A percentile compares a stretch with the other conserved stretches of the same genome.
Conservation (phyloP, 2,113 vertebrate genomes). For the Ascaphus truei region DNA sequence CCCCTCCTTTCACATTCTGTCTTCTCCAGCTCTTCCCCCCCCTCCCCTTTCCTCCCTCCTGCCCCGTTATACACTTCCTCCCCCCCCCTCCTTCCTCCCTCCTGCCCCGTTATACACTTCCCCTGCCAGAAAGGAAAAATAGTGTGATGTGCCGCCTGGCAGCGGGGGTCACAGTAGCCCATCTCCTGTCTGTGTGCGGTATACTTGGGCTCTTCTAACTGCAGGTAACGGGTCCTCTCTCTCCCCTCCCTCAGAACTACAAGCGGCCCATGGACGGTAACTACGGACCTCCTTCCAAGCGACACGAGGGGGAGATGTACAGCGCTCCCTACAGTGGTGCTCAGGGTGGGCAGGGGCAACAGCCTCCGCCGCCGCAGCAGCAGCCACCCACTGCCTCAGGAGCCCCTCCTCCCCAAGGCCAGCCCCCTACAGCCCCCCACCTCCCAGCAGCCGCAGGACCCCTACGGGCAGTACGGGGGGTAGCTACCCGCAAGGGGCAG, state of each 20-base stretch:
- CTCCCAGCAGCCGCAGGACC: constrained; percentile 79
- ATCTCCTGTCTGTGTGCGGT: no score
- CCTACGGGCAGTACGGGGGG: constrained; percentile 89
- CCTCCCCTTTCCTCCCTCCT: no score
- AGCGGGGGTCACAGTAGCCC: no score
- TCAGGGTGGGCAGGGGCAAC: constrained; percentile 74
- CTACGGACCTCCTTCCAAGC: constrained; percentile 91
- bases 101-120: no score
- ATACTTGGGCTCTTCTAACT: no score
- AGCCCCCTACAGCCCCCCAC: constrained; percentile 65
- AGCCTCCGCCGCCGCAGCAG: constrained; percentile 75
- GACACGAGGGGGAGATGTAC: constrained; percentile 91
- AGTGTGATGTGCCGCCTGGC: no score
- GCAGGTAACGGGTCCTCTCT: no score
- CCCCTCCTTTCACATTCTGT: no score
- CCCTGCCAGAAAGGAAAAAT: no score
- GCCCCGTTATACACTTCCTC: no score
- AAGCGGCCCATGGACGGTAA: constrained; percentile 90
- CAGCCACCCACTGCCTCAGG: constrained; percentile 66
- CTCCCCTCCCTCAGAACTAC: constrained; percentile 74
- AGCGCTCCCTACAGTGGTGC: constrained; percentile 78
- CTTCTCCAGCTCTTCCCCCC: no score
- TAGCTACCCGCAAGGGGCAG: constrained; percentile 74
- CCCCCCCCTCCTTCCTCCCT: no score
- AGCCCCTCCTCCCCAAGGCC: constrained; percentile 58